A percentile compares a stretch with the other conserved stretches of the same genome.
phyloP scores from a whole-genome alignment of 2,888 invertebrate species.

The Meliscaeva auricollis region DNA sequence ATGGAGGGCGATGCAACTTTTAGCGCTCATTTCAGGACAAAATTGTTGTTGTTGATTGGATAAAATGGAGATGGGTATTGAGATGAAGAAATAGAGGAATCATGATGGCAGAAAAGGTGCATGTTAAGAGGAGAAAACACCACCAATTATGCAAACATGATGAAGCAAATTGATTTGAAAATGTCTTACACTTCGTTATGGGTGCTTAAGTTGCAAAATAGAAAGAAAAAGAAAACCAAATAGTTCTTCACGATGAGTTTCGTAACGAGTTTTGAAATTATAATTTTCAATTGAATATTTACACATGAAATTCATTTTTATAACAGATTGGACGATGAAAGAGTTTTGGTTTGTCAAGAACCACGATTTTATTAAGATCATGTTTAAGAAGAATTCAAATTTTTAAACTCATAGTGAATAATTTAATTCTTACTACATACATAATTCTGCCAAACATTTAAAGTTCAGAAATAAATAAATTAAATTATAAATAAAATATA shows the following conservation, averaged over 20 bases:
- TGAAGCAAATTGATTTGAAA: conserved; percentile 58
- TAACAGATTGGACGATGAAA: too few relatives aligned
- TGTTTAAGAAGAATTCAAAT: too few relatives aligned
- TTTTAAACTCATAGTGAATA: too few relatives aligned
- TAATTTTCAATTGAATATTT: not conserved
- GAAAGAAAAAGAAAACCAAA: not conserved
- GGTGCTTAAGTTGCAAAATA: not conserved
- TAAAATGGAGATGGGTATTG: not conserved
- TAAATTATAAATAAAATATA: too few relatives aligned
- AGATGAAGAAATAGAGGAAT: not conserved
- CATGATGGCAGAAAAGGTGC: not conserved
- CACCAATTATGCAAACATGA: conserved; percentile 45
- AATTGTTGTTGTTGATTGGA: conserved; percentile 33
- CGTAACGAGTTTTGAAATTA: conserved; percentile 11
- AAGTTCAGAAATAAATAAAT: too few relatives aligned
- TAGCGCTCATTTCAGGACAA: conserved; percentile 48
- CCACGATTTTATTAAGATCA: too few relatives aligned
- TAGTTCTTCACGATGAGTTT: not conserved
- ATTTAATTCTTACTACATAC: too few relatives aligned
- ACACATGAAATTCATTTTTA: too few relatives aligned
- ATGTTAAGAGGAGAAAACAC: conserved; percentile 26
- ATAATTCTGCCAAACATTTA: too few relatives aligned
- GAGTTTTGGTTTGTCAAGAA: too few relatives aligned
- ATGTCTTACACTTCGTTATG: conserved; percentile 28
- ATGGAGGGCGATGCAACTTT: conserved; percentile 42